A percentile compares a stretch with the other conserved stretches of the same genome.
Evolutionary conservation across 2,888 invertebrate species (phyloP).

Genomic region (Dichetophora obliterata): DNA sequence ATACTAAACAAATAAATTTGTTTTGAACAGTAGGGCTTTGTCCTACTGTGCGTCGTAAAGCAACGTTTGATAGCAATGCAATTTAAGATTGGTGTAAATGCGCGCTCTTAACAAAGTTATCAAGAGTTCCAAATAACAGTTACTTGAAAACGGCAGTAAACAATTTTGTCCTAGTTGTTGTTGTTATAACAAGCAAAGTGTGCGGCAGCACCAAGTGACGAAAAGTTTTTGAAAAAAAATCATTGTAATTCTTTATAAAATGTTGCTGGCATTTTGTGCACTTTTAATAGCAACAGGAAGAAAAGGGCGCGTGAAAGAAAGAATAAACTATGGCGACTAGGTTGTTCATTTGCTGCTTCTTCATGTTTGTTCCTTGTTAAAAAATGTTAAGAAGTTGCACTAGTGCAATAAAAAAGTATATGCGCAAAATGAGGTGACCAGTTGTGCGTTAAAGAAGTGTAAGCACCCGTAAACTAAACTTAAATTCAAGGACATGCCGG

Average conservation of each 20-base stretch:
- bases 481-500: too few species aligned
- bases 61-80: conserved; percentile 9
- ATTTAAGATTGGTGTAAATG: conserved; percentile 35
- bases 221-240: not conserved
- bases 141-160: not conserved
- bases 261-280: conserved; percentile 15
- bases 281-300: not conserved
- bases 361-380: not conserved
- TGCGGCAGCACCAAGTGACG: not conserved
- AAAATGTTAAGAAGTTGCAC: too few species aligned
- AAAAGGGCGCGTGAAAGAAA: not conserved
- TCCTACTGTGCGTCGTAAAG: too few species aligned
- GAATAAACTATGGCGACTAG: not conserved
- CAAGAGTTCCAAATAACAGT: not conserved
- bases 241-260: conserved; percentile 10
- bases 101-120: conserved; percentile 17
- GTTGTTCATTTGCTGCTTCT: not conserved
- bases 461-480: too few species aligned
- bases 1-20: too few species aligned
- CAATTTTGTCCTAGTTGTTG: not conserved
- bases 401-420: too few species aligned
- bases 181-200: not conserved
- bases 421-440: too few species aligned
- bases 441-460: too few species aligned
- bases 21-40: too few species aligned